These are phyloP conservation scores for Rallus limicola DNA, from an alignment of 2,113 vertebrate species.

Conservation along the genomic window DNA sequence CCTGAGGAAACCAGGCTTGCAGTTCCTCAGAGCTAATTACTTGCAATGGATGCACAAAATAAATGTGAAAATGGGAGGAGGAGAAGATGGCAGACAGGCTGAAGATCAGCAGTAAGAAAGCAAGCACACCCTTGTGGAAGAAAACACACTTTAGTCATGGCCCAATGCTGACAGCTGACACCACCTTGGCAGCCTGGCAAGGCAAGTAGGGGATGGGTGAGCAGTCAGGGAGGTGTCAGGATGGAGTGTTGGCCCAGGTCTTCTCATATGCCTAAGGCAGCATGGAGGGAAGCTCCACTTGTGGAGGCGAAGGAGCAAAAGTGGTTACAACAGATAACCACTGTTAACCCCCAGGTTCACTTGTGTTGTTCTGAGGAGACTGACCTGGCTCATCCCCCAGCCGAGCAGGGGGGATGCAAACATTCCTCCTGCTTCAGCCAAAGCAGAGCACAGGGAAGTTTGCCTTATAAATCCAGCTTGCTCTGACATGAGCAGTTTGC, in stretches of 20 bases:
- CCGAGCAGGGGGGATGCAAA: not conserved
- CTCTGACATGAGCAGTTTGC: not conserved
- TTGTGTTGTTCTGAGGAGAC: not conserved
- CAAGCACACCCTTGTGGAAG: not conserved
- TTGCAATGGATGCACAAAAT: not conserved
- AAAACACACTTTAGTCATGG: not conserved
- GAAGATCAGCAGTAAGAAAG: not conserved
- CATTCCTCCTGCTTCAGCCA: not conserved
- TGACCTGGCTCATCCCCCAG: not conserved
- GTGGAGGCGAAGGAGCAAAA: not conserved
- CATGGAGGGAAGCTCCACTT: not conserved
- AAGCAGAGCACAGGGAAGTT: not conserved
- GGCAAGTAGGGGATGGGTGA: not conserved
- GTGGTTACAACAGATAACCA: not conserved
- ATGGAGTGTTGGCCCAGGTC: not conserved
- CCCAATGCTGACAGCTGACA: not conserved
- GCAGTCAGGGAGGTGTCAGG: not conserved
- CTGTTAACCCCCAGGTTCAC: not conserved
- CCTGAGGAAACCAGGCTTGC: slow-evolving; percentile 9
- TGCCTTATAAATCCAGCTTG: not conserved
- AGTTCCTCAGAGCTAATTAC: not conserved
- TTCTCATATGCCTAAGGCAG: not conserved
- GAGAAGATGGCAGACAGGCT: not conserved
- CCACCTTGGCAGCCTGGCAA: not conserved
- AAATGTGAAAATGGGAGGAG: not conserved